Base-by-base conservation (phyloP, 2,113 vertebrate genomes). In the Erythrocercus mccallii region DNA sequence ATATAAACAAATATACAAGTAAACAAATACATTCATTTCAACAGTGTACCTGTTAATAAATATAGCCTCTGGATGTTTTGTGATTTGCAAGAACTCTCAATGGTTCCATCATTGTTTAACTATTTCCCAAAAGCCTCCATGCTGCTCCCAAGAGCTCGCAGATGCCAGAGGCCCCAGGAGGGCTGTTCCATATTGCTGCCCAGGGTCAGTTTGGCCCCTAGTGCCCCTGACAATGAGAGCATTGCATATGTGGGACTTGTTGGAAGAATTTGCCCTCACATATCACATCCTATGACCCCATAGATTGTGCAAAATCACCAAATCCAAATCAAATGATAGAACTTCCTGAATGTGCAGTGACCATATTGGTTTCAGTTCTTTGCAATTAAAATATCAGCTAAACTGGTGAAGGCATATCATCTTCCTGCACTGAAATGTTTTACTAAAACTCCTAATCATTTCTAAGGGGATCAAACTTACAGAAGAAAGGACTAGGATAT, bases 171-270 rank as follows among this genome's bases (percentile, higher is more conserved):
- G 5, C 37, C 38, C 15, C 28, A 28, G 14, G 10, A 38, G 27
- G 23, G 33, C 33, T 60, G 33, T 0, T 35, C 24, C 15, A 50
- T 8, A 3, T 4, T 2, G 38, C 28, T 38, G n/a, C 35, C 18
- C 11, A 10, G 42, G 18, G 37, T 33, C 35, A 40, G n/a, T 4
- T 10, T 51, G 38, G 53, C 53, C 62, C 22, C 60, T 90, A 58
- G 68, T 21, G 57, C 6, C 30, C 37, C 14, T 48, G 15, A 3
- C 3, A 8, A 23, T 22, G n/a, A 68, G 81, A 53, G 17, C 50
- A 18, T 24, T 45, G 37, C 24, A 0, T 33, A 61, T 77, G 1
- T 33, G 13, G 28, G 25, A 71, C 27, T 44, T 20, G 0, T 0
- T 9, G 15, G 20, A 48, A 76, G 20, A 40, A 28, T 61, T 12